These are phyloP conservation scores for Trichopoda pennipes DNA, from an alignment of 2,888 invertebrate genomes.

Conservation along the genomic window DNA sequence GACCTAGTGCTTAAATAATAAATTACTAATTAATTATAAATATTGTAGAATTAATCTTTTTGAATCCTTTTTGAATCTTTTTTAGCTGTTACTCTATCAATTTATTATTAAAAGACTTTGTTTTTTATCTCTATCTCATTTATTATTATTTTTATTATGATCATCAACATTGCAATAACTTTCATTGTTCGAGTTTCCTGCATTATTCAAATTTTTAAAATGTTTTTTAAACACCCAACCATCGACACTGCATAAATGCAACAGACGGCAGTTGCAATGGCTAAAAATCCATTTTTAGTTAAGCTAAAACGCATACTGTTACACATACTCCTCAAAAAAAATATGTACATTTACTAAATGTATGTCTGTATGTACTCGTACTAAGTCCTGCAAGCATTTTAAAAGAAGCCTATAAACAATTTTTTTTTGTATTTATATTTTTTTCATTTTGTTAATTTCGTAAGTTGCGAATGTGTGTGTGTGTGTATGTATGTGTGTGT, in stretches of 20 bases:
- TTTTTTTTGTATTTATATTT: constrained; percentile 28
- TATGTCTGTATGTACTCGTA: neutral
- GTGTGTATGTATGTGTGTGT: neutral
- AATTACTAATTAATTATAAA: too few species aligned
- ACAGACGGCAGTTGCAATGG: constrained; percentile 11
- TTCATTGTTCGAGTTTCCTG: constrained; percentile 31
- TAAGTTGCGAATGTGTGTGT: neutral
- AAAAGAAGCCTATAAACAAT: constrained; percentile 46
- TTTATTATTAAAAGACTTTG: neutral
- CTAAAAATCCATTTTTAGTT: neutral
- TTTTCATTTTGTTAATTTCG: neutral
- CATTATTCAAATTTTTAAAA: constrained; percentile 47
- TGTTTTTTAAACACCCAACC: constrained; percentile 35
- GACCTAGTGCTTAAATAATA: too few species aligned
- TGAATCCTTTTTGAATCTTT: too few species aligned
- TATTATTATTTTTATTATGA: constrained; percentile 16
- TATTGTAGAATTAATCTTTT: too few species aligned
- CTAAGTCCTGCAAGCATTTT: neutral
- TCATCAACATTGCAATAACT: constrained; percentile 43
- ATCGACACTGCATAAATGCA: constrained; percentile 7
- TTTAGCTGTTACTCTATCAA: neutral
- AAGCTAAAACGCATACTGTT: neutral
- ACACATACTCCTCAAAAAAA: too few species aligned
- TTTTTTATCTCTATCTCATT: constrained; percentile 12
- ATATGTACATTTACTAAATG: neutral